These are phyloP conservation scores for Nebria brevicollis DNA, from an alignment of 2,888 invertebrate species.

Conservation along the genomic window DNA sequence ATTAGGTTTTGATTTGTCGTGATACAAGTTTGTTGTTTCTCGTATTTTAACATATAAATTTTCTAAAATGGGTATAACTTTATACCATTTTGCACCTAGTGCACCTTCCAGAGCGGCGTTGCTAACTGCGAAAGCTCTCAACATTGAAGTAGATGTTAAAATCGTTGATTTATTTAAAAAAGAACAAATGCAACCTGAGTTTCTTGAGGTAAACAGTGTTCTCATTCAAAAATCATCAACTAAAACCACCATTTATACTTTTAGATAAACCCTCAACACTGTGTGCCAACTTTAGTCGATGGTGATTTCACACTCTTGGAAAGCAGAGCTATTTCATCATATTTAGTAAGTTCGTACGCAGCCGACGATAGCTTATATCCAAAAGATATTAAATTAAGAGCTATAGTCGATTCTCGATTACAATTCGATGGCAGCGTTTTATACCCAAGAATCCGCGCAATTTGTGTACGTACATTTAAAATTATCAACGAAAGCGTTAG, in stretches of 20 bases:
- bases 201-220: constrained; percentile 58
- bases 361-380: constrained; percentile 72
- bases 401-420: constrained; percentile 70
- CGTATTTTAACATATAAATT: neutral
- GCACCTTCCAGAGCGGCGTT: constrained; percentile 72
- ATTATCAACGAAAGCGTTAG: neutral
- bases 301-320: constrained; percentile 75
- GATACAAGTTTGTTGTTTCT: too few relatives aligned
- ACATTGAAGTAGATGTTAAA: constrained; percentile 66
- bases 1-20: too few relatives aligned
- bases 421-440: constrained; percentile 72
- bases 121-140: constrained; percentile 69
- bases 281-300: constrained; percentile 75
- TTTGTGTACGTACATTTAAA: constrained; percentile 66
- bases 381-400: constrained; percentile 67
- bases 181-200: constrained; percentile 69
- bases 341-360: constrained; percentile 71
- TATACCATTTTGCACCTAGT: constrained; percentile 72
- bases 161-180: constrained; percentile 68
- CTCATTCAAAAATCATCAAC: neutral
- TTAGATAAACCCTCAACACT: constrained; percentile 74
- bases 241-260: constrained; percentile 49
- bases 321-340: constrained; percentile 72
- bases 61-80: constrained; percentile 61
- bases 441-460: constrained; percentile 71